phyloP scores from a whole-genome alignment of 2,888 invertebrate genomes.

The Falcaria lacertinaria region DNA sequence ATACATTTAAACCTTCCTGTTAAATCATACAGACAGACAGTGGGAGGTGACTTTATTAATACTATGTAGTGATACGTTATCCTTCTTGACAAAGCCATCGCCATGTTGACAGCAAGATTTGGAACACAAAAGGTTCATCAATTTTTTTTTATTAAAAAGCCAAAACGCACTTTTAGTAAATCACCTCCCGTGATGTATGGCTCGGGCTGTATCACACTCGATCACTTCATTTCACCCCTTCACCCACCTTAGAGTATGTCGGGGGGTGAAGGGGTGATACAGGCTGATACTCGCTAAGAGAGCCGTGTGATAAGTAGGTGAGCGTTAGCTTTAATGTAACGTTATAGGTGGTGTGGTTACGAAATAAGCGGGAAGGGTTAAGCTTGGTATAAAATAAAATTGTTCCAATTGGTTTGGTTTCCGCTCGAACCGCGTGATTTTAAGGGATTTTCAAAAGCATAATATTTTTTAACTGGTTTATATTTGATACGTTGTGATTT shows the following conservation, averaged over 20 bases:
- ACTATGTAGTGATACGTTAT: no score
- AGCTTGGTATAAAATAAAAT: no score
- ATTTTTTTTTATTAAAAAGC: neutral
- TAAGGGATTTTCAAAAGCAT: no score
- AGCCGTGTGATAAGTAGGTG: conserved; percentile 14
- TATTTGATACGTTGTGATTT: no score
- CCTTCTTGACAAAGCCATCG: no score
- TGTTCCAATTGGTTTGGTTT: neutral
- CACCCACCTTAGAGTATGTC: neutral
- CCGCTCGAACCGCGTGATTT: no score
- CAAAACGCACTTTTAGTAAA: neutral
- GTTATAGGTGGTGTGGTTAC: conserved; percentile 8
- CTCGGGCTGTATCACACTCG: neutral
- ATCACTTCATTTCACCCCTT: conserved; percentile 3
- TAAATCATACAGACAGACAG: no score
- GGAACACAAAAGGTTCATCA: neutral
- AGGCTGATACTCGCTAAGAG: conserved; percentile 1
- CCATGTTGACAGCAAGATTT: conserved; percentile 1
- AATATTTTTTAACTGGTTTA: no score
- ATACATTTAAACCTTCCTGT: no score
- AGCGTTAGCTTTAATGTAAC: conserved; percentile 17
- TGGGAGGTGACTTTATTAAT: no score
- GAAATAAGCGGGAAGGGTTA: neutral
- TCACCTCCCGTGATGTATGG: neutral
- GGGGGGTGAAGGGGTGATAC: neutral